These are phyloP conservation scores for Chaetorhynchus papuensis DNA, from an alignment of 2,113 vertebrate genomes.

Conservation along the genomic window DNA sequence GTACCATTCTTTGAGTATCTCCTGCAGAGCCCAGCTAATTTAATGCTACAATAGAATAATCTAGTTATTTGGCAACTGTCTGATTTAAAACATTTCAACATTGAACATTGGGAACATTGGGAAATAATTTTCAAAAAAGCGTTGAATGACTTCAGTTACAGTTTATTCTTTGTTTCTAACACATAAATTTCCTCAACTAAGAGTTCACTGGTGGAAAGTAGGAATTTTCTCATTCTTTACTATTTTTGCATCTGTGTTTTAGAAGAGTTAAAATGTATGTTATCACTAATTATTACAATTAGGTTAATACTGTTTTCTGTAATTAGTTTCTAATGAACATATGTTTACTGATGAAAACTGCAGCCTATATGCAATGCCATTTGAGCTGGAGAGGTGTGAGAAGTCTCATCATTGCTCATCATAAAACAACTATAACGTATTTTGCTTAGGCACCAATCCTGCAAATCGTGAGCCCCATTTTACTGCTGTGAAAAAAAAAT, in stretches of 20 bases:
- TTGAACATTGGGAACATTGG: not conserved
- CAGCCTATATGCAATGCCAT: not conserved
- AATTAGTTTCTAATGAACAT: conserved; percentile 57
- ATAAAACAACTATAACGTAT: not conserved
- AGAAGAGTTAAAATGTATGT: not conserved
- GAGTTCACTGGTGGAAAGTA: not conserved
- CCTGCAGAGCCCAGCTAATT: not conserved
- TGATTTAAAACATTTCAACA: conserved; percentile 1
- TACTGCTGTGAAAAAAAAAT: not conserved
- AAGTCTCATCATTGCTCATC: not conserved
- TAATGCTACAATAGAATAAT: conserved; percentile 38
- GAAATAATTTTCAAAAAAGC: not conserved
- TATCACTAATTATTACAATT: conserved; percentile 26
- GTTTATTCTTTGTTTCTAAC: conserved; percentile 20
- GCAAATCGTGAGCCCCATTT: not conserved
- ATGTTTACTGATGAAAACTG: not conserved
- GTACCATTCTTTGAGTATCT: not conserved
- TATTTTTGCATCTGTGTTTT: not conserved
- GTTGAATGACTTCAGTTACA: not conserved
- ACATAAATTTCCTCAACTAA: not conserved
- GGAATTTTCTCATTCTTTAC: not conserved
- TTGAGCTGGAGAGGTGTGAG: not conserved
- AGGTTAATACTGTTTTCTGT: conserved; percentile 23
- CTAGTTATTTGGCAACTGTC: conserved; percentile 25
- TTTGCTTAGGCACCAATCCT: not conserved